Evolutionary conservation across 2,888 invertebrate genomes (phyloP), one percentile per base, ranked within the genome.

Genomic region (Rugalucina vietnamica): DNA sequence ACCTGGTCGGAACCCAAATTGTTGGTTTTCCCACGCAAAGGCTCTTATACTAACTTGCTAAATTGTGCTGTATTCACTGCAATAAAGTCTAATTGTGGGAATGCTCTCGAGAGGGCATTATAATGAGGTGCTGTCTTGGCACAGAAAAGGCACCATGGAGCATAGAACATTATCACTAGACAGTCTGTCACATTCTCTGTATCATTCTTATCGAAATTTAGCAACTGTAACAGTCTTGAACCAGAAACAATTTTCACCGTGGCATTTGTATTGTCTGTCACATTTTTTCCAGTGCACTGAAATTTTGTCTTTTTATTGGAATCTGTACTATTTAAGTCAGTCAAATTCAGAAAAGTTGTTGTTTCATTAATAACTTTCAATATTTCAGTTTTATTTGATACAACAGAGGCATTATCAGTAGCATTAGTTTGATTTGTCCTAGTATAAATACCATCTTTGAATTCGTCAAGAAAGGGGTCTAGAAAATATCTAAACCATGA

Each of bases 51-150:
- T 92, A 88, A 94, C 94, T 93, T 93, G 93, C 94, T 94, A 97
- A 97, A 95, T 97, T 98, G 93, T 97, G 98, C 95, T 1, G 98
- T 98, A 96, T 99, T 98, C 27, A 99, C 96, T 1, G 95, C 99
- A 14, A 98, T 97, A 94, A 98, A 96, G 95, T 97, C 97, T 0
- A 99, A 96, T 90, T 97, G 97, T 0, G 98, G 98, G 95, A 97
- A 99, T 3, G 97, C 97, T 92, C 98, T 96, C 0, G 98, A 97
- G 36, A 99, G 94, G 0, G 98, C 97, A 96, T 99, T 99, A 92
- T 97, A 98, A 93, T 98, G 97, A 8, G 98, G 98, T 0, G 98
- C 98, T 10, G 98, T 97, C 93, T 97, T 96, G 27, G 98, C 97
- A 92, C 98, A 98, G 92, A 98, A 98, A 1, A 97, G 97, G 93